Conservation (phyloP, 2,113 vertebrate genomes). For the Genyomyrus donnyi region DNA sequence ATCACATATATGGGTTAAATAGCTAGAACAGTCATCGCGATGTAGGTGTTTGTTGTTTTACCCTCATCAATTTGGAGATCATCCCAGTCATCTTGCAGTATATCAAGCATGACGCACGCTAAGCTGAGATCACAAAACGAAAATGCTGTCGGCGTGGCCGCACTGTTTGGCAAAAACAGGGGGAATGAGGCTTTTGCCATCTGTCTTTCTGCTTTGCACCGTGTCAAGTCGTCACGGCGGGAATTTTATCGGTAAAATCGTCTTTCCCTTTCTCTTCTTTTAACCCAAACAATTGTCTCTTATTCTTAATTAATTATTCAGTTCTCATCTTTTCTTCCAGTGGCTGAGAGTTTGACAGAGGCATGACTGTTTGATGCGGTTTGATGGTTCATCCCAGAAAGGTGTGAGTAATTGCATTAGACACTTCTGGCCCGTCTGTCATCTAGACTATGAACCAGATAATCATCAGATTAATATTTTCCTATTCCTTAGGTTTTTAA, state of each 20-base stretch:
- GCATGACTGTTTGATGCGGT: background rate
- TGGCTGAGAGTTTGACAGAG: background rate
- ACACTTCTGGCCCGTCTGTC: background rate
- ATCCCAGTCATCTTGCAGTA: background rate
- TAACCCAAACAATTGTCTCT: background rate
- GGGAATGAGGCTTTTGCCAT: background rate
- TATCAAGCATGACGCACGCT: background rate
- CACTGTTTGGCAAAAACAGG: background rate
- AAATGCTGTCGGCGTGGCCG: background rate
- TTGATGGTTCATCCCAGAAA: background rate
- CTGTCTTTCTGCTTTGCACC: background rate
- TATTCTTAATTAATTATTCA: background rate
- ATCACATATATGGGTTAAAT: background rate
- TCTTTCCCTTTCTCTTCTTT: background rate
- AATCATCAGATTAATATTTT: background rate
- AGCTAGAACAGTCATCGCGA: background rate
- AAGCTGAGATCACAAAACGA: background rate
- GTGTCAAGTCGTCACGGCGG: background rate
- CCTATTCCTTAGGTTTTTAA: background rate
- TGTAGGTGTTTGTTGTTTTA: background rate
- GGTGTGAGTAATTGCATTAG: background rate
- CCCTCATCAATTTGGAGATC: background rate
- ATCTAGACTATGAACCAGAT: background rate
- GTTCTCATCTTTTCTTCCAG: background rate
- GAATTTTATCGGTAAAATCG: background rate